Evolutionary conservation across 2,797 vertebrate species (phyloP).

Genomic region (Halcyon smyrnensis): DNA sequence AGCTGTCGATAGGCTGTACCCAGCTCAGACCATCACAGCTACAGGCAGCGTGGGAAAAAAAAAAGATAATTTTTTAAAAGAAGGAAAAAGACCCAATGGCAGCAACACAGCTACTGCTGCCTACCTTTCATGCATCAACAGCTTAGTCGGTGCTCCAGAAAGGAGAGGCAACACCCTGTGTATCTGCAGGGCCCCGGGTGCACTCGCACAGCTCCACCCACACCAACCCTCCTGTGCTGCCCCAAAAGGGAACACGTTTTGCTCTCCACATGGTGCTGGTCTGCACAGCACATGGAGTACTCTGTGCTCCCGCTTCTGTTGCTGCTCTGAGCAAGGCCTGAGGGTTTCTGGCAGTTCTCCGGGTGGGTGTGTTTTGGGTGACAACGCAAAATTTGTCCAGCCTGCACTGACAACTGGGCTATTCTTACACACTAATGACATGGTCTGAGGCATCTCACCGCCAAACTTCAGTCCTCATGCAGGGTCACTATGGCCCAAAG

Average conservation of each 20-base stretch:
- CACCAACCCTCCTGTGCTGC: background rate
- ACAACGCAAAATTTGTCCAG: background rate
- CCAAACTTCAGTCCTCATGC: background rate
- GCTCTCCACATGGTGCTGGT: fast-evolving
- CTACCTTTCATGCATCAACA: background rate
- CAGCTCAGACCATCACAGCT: background rate
- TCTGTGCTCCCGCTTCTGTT: background rate
- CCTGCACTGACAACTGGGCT: background rate
- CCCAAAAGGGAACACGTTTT: fast-evolving
- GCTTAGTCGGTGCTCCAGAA: background rate
- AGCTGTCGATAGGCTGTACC: background rate
- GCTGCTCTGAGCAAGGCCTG: background rate
- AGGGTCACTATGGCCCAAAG: background rate
- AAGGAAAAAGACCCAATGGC: fast-evolving
- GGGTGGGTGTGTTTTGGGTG: background rate
- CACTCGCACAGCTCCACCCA: fast-evolving
- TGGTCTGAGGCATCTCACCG: background rate
- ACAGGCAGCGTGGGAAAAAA: background rate
- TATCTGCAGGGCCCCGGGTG: background rate
- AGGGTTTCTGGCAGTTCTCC: background rate
- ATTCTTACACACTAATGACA: background rate
- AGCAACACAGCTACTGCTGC: background rate
- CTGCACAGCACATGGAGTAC: background rate
- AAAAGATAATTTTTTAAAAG: background rate
- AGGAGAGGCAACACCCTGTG: background rate